Base-by-base conservation (phyloP, 2,797 vertebrate species). In the Tapirus indicus region DNA sequence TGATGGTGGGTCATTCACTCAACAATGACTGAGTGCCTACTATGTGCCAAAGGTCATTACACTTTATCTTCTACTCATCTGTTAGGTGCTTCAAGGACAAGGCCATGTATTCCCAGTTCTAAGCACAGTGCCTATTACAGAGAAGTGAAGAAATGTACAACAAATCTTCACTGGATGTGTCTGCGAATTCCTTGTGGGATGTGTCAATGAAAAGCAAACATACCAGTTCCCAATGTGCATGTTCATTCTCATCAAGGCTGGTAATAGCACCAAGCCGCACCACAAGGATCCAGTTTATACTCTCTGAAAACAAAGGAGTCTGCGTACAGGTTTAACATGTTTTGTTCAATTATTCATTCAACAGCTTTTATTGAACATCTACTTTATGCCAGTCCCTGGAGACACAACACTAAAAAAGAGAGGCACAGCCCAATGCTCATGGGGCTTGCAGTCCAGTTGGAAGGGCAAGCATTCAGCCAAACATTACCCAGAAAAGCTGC, bases 301-400 rank as follows among this genome's bases (percentile, higher is more conserved):
- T 69, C 60, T 35, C 62, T 35, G 16, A 68, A 92, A 94, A 94
- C 29, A 85, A 78, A 41, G 21, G 85, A 60, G 56, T 77, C 52
- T 82, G 77, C 85, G 69, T 69, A 86, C 1, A 93, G 23, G 13
- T 54, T 60, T 68, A 66, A 47, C 68, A 20, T 7, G 14, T 35
- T 75, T 87, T n/a, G 21, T 69, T 74, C 83, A 74, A 18, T 74
- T 58, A 86, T 56, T 93, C 27, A 75, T 62, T 52, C 62, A 75
- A 82, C 17, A 94, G 78, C 32, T 78, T 90, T 88, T 94, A 56
- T 6, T 82, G 18, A 78, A 38, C 44, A 91, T 91, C 78, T 85
- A 32, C 74, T 64, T 38, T 79, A 62, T 44, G 35, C n/a, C 41
- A 85, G 49, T 0, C 14, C 68, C 52, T 89, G 13, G 12, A 94